Conservation (phyloP, 2,113 vertebrate species). For the Carettochelys insculpta region DNA sequence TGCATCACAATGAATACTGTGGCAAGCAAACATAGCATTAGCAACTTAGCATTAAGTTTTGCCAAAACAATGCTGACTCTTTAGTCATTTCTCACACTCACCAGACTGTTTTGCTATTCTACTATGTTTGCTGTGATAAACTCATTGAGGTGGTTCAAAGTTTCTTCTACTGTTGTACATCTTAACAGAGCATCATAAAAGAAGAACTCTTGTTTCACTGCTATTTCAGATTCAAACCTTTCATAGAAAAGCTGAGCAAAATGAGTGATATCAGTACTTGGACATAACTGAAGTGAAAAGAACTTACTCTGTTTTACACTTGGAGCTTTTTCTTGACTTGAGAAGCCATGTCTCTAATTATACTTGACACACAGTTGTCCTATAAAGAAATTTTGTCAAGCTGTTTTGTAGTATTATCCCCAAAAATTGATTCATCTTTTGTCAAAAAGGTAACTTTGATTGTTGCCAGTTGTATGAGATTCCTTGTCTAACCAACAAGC, state of each 20-base stretch:
- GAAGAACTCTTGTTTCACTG: neutral
- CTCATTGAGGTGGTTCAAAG: neutral
- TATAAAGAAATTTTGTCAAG: neutral
- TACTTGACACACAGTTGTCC: neutral
- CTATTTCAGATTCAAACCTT: neutral
- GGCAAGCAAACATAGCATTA: neutral
- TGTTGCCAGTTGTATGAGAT: neutral
- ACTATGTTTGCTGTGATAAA: neutral
- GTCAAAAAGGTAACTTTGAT: neutral
- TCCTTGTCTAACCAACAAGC: neutral
- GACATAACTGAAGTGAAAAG: neutral
- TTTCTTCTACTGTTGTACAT: rapidly evolving
- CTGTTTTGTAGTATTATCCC: neutral
- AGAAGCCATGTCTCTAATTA: neutral
- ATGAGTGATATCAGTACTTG: neutral
- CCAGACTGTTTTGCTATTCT: neutral
- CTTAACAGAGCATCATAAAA: neutral
- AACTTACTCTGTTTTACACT: neutral
- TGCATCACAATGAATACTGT: neutral
- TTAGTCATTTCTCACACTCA: rapidly evolving
- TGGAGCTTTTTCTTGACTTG: neutral
- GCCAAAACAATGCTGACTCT: neutral
- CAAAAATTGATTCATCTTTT: neutral
- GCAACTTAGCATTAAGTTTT: neutral
- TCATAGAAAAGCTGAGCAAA: neutral